Evolutionary conservation across 2,888 invertebrate species (phyloP), one percentile per base, ranked within the genome.

Genomic region (Adelognathus sp.): DNA sequence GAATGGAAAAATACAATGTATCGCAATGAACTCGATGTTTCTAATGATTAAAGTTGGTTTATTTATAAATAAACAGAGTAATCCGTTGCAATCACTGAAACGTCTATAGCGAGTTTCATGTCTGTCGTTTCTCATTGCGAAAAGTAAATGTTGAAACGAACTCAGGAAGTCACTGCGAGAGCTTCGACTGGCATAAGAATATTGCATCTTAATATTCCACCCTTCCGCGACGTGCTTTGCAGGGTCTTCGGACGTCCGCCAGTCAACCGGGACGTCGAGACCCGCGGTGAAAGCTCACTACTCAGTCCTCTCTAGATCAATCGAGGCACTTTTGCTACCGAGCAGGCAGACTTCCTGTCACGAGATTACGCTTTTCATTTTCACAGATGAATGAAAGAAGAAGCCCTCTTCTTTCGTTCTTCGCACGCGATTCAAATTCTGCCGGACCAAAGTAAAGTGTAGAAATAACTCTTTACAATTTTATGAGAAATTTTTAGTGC

Each of bases 221-320:
- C 29, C 29, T 31, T 63, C 31, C 18, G 44, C 61, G 27, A 31
- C 29, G 44, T 44, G 31, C 31, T 46, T 61, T 61, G 14, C 61
- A 44, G 61, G 61, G 61, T 44, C 61, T 44, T 63, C 61, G 24
- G 27, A 27, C 31, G 61, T 11, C 16, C 18, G 16, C 56, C 44
- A 27, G 44, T 11, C 41, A 44, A 44, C 61, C 27, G 14, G 16
- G 56, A 56, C 29, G 24, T 16, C 44, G 44, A 29, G 31, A 18
- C n/a, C n/a, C n/a, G n/a, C n/a, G n/a, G n/a, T n/a, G n/a, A 44
- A 63, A 63, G 44, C 61, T 61, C 44, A 63, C 61, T 18, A 39
- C 29, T n/a, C n/a, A n/a, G n/a, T n/a, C n/a, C 56, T 14, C 44
- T 46, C 61, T 24, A 44, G 31, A 46, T 44, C 44, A 46, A 46